phyloP scores from a whole-genome alignment of 2,113 vertebrate species.

The Melanostigma gelatinosum region DNA sequence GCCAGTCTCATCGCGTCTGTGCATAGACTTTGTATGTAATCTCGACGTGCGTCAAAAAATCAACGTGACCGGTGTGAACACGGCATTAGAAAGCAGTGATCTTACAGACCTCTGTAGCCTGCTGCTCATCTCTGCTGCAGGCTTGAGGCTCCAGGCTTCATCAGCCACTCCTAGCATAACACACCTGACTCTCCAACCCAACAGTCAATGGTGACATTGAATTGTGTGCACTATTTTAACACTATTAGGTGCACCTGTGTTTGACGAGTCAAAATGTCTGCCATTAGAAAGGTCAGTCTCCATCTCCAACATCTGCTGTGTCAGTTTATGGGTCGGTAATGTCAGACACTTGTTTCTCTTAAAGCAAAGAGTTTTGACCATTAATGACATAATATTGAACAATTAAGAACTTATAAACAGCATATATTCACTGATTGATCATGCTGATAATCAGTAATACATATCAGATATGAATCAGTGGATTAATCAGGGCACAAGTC shows the following conservation, averaged over 20 bases:
- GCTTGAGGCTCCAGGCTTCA: neutral
- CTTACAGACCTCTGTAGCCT: neutral
- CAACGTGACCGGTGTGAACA: too few species aligned
- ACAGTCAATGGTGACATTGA: too few species aligned
- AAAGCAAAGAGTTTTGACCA: neutral
- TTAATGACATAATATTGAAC: neutral
- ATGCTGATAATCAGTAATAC: neutral
- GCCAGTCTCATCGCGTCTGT: too few species aligned
- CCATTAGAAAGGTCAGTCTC: neutral
- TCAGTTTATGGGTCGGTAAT: neutral
- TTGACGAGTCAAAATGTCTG: neutral
- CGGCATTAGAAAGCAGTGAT: neutral
- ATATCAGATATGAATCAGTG: neutral
- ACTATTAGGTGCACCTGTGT: neutral
- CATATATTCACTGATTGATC: neutral
- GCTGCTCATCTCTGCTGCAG: neutral
- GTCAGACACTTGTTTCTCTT: neutral
- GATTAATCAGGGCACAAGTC: constrained; percentile 29
- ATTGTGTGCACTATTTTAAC: neutral
- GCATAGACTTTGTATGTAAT: too few species aligned
- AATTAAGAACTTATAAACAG: neutral
- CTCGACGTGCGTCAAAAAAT: too few species aligned
- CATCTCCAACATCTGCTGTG: too few species aligned
- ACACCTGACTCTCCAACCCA: neutral
- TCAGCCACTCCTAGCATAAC: neutral